A percentile compares a stretch with the other conserved stretches of the same genome.
These are phyloP conservation scores for Balaeniceps rex DNA, from an alignment of 2,113 vertebrate genomes.

Conservation along the genomic window DNA sequence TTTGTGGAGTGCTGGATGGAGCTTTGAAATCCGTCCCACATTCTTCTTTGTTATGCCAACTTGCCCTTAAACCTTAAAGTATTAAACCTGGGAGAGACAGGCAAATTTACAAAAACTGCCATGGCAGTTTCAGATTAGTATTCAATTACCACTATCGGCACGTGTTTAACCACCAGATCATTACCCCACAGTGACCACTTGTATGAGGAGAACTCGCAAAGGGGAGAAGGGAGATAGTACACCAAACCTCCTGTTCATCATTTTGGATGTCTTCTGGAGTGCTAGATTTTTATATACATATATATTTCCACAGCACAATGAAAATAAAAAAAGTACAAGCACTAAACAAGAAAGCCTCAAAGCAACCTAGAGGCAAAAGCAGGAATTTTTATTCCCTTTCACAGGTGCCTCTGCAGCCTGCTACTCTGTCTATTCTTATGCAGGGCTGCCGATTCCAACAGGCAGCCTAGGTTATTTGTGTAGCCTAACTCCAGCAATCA, in stretches of 20 bases:
- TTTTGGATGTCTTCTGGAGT: background rate
- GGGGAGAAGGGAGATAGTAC: background rate
- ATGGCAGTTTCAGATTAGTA: background rate
- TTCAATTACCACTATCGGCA: background rate
- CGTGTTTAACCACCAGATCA: background rate
- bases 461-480: background rate
- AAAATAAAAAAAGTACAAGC: background rate
- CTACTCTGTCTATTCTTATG: background rate
- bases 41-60: background rate
- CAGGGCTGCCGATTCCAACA: background rate
- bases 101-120: background rate
- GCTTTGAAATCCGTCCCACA: background rate
- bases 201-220: background rate
- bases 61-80: background rate
- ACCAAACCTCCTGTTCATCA: background rate
- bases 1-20: background rate
- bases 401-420: background rate
- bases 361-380: background rate
- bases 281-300: background rate
- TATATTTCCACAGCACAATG: background rate
- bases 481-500: background rate
- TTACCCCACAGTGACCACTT: background rate
- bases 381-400: background rate
- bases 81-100: background rate
- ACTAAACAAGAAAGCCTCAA: background rate